Base-by-base conservation (phyloP, 2,888 invertebrate species). In the Didymodactylos carnosus region DNA sequence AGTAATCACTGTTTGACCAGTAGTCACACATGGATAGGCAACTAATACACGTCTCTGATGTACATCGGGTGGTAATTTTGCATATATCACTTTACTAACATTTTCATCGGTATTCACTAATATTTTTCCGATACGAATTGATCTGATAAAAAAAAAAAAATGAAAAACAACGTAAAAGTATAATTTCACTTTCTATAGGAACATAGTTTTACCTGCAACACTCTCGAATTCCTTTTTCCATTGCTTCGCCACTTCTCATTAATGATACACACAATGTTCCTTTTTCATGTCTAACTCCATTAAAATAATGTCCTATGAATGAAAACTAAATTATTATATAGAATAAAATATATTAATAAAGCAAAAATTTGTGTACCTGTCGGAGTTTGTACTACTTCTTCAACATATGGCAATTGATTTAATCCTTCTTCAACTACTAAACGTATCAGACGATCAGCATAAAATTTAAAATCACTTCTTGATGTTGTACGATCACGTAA, bases 211-310 rank as follows among this genome's bases (percentile, higher is more conserved):
- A 62, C 6, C 97, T 88, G 83, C 98, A 98, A 83, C 98, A 99
- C 82, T 98, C 97, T 49, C 97, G 86, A 69, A 86, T 78, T 8
- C 86, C 86, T 77, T 85, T 84, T 82, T 94, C 94, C 94, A 94
- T 94, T n/a, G 93, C 93, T 81, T 94, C 94, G 82, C 86, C 87
- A 80, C 85, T 86, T 77, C 87, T 87, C 69, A 98, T 93, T 80
- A 98, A 94, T 75, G 94, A 94, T 11, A 98, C 95, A 3, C 97
- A 97, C 83, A 97, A 98, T 84, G 98, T 98, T 29, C 97, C 97
- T 46, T 94, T 92, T 74, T 92, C 90, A 85, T 94, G 98, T 80
- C 91, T 91, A 0, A 98, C 86, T 0, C 98, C 97, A 80, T 92
- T 88, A 81, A 95, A 97, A 51, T 88, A 85, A 14, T 90, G 90